A percentile compares a stretch with the other conserved stretches of the same genome.
phyloP scores from a whole-genome alignment of 1,140 invertebrate genomes.

The Zaprionus ornatus region DNA sequence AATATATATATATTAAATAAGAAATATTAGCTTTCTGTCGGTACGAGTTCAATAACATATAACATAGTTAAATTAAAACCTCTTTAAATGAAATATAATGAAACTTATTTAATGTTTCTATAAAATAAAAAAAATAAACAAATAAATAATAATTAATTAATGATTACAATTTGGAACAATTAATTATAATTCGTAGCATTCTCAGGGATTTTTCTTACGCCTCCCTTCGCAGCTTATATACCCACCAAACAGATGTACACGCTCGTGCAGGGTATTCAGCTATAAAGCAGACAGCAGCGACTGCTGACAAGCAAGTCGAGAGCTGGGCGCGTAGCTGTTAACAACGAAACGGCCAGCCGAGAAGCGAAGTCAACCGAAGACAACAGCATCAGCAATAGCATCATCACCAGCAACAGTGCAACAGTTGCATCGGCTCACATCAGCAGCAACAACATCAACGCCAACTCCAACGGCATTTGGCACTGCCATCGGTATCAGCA shows the following conservation, averaged over 20 bases:
- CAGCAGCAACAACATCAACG: neutral
- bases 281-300: conserved; percentile 63
- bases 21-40: too few species aligned
- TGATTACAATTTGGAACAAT: too few species aligned
- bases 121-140: neutral
- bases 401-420: neutral
- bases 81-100: too few species aligned
- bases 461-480: neutral
- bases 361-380: neutral
- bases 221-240: neutral
- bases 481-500: neutral
- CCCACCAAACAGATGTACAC: neutral
- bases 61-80: too few species aligned
- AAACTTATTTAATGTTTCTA: neutral
- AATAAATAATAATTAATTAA: too few species aligned
- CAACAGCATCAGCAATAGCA: neutral
- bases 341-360: conserved; percentile 40
- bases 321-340: conserved; percentile 68
- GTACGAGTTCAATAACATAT: too few species aligned
- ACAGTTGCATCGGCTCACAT: conserved; percentile 4
- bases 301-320: conserved; percentile 59
- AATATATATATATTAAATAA: too few species aligned
- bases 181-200: neutral
- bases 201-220: neutral
- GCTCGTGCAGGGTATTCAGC: conserved; percentile 40